A percentile compares a stretch with the other conserved stretches of the same genome.
phyloP scores from a whole-genome alignment of 2,888 invertebrate genomes.

The Ormyrus thymus region DNA sequence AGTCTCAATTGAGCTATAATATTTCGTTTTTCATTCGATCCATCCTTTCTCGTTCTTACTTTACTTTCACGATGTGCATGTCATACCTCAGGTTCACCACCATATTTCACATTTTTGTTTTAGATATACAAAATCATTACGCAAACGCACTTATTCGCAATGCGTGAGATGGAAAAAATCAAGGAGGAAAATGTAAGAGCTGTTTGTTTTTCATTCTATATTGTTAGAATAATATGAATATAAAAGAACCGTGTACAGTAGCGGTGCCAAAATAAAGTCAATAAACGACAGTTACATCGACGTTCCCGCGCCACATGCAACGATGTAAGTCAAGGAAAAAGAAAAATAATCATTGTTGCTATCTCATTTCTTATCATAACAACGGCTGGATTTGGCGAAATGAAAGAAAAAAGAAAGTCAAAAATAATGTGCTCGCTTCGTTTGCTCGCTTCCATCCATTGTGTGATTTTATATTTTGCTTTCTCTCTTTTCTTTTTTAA shows the following conservation, averaged over 20 bases:
- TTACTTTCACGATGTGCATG: conserved; percentile 32
- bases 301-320: conserved; percentile 51
- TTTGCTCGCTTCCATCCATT: conserved; percentile 1
- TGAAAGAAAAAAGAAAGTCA: conserved; percentile 49
- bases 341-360: not conserved
- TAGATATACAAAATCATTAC: not conserved
- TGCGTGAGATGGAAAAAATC: conserved; percentile 36
- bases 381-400: conserved; percentile 27
- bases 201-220: not conserved
- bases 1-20: conserved; percentile 6
- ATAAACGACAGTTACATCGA: conserved; percentile 39
- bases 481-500: not conserved
- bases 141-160: conserved; percentile 1
- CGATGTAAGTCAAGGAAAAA: conserved; percentile 30
- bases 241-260: conserved; percentile 60
- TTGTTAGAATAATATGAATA: conserved; percentile 57
- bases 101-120: conserved; percentile 4
- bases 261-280: conserved; percentile 49
- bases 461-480: conserved; percentile 7
- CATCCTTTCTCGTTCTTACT: not conserved
- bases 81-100: conserved; percentile 23
- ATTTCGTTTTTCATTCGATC: conserved; percentile 4
- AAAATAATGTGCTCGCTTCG: conserved; percentile 32
- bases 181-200: conserved; percentile 27
- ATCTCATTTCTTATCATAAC: conserved; percentile 14